A percentile compares a stretch with the other conserved stretches of the same genome.
Conservation (phyloP, 1,140 invertebrate genomes). For the Bathynomus jamesi region DNA sequence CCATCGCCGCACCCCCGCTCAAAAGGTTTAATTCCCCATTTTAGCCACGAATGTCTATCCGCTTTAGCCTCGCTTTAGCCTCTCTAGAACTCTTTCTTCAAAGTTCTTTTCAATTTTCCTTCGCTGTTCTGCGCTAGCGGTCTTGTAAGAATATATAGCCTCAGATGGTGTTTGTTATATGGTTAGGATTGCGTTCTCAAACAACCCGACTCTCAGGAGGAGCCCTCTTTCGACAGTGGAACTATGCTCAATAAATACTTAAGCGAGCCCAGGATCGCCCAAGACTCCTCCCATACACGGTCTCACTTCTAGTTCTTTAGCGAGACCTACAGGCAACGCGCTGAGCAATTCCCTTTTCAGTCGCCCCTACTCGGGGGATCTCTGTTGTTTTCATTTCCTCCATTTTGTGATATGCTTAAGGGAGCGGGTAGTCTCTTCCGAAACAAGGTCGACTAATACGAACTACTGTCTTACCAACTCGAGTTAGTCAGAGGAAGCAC, state of each 20-base stretch:
- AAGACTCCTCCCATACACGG: constrained; percentile 56
- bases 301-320: constrained; percentile 50
- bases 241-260: too few species aligned
- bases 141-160: constrained; percentile 73
- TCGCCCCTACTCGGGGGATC: constrained; percentile 86
- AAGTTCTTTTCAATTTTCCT: constrained; percentile 85
- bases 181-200: constrained; percentile 76
- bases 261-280: constrained; percentile 41
- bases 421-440: constrained; percentile 65
- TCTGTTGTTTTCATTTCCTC: constrained; percentile 86
- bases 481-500: too few species aligned
- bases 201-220: too few species aligned
- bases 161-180: constrained; percentile 77
- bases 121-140: constrained; percentile 84
- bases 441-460: constrained; percentile 62
- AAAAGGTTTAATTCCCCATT: background rate
- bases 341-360: constrained; percentile 71
- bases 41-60: too few species aligned
- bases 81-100: constrained; percentile 81
- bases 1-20: background rate
- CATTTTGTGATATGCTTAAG: constrained; percentile 84
- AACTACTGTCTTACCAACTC: too few species aligned
- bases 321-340: constrained; percentile 45
- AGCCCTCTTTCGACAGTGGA: constrained; percentile 59
- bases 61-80: too few species aligned